Base-by-base conservation (phyloP, 2,888 invertebrate genomes). In the Cryptocephalus primarius region DNA sequence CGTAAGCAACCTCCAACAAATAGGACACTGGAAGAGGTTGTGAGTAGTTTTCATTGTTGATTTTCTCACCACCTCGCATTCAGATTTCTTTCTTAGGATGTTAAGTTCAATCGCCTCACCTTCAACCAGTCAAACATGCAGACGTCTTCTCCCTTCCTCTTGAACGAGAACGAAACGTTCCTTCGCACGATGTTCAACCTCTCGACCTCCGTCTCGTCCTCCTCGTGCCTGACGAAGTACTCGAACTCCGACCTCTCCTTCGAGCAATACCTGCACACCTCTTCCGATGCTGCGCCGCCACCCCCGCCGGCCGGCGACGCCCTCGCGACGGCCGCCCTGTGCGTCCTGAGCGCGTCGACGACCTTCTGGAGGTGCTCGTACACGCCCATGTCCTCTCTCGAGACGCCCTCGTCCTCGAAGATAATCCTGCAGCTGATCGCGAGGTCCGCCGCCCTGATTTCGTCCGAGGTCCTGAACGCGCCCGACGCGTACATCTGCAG, bases 381-480 rank as follows among this genome's bases (percentile, higher is more conserved):
- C 11, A 48, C 42, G 22, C 38, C 33, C 34, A 48, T 34, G 38
- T 51, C 47, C 14, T 50, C 47, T 1, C 36, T 13, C 9, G 41
- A 32, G 36, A 54, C 33, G 1, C 45, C 32, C 32, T 54, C 44
- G 11, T 48, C 42, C n/a, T 50, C 11, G 22, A 54, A 51, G 31
- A 54, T 42, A 2, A 54, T 44, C 46, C 51, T 54, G 22, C 43
- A 50, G 32, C 46, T 51, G n/a, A 54, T 51, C 1, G 44, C 39
- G 13, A 46, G 47, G 40, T 54, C 53, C 1, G 44, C 51, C 39
- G 48, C 43, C 48, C 48, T 54, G 13, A 54, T 48, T 45, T 54
- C 51, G 14, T 51, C 51, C 12, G 50, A 48, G 1, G 53, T 50
- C 41, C 48, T 47, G 33, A 54, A 54, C 2, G 45, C 47, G 0